phyloP scores from a whole-genome alignment of 2,888 invertebrate genomes.

The Malachius bipustulatus region DNA sequence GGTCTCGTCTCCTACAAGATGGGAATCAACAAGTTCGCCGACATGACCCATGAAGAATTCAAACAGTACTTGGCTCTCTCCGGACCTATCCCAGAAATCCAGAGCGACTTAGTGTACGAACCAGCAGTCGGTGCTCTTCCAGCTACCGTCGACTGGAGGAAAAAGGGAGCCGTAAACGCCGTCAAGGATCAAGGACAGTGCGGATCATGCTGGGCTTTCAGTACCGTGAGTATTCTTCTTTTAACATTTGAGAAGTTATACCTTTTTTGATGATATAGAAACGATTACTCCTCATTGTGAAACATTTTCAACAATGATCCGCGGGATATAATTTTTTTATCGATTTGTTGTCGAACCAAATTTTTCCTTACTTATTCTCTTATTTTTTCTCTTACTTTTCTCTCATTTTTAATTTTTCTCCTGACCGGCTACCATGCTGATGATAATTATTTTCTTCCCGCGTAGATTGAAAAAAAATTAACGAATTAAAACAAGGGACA shows the following conservation, averaged over 20 bases:
- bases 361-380: too few species aligned
- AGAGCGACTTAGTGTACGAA: not conserved
- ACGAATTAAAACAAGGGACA: too few species aligned
- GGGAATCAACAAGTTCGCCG: slow-evolving; percentile 14
- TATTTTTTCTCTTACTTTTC: too few species aligned
- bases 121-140: slow-evolving; percentile 27
- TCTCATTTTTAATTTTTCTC: too few species aligned
- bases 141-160: slow-evolving; percentile 39
- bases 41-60: slow-evolving; percentile 14
- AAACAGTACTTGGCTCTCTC: not conserved
- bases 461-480: too few species aligned
- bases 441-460: too few species aligned
- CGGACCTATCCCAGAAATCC: not conserved
- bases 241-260: too few species aligned
- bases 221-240: slow-evolving; percentile 35
- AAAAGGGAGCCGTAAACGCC: slow-evolving; percentile 40
- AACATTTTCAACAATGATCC: too few species aligned
- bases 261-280: too few species aligned
- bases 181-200: slow-evolving; percentile 45
- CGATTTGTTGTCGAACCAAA: too few species aligned
- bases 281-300: too few species aligned
- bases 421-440: too few species aligned
- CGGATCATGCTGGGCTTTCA: slow-evolving; percentile 53
- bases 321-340: not conserved
- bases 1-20: slow-evolving; percentile 12